Conservation (phyloP, 2,797 vertebrate species). For the Enteromius paludinosus region DNA sequence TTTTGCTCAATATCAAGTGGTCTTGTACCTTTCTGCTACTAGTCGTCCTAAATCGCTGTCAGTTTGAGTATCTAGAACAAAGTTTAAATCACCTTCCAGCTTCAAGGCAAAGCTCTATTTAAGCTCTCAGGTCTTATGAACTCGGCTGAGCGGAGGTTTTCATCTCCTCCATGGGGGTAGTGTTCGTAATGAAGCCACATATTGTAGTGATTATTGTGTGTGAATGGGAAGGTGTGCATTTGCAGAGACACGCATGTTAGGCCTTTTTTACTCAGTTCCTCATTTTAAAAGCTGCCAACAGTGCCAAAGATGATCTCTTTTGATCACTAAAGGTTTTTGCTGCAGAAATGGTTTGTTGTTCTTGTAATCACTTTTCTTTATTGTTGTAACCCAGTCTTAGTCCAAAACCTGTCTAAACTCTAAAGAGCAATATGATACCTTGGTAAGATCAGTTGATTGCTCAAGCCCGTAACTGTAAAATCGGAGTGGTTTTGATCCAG, state of each 20-base stretch:
- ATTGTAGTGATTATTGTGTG: conserved; percentile 4
- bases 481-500: neutral
- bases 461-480: neutral
- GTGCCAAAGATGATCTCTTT: neutral
- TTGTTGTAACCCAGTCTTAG: neutral
- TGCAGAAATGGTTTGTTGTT: neutral
- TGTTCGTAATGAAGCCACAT: neutral
- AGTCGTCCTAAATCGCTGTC: neutral
- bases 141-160: neutral
- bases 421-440: neutral
- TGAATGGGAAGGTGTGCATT: neutral
- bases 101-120: neutral
- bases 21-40: neutral
- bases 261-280: neutral
- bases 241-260: neutral
- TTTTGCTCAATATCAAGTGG: neutral
- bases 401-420: neutral
- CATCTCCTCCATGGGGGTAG: neutral
- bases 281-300: neutral
- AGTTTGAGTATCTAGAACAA: neutral
- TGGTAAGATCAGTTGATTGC: neutral
- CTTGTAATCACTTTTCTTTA: neutral
- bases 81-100: neutral
- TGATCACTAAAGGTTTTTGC: neutral
- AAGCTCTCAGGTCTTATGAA: neutral